These are phyloP conservation scores for Holcopasites calliopsidis DNA, from an alignment of 1,140 invertebrate genomes.

Conservation along the genomic window DNA sequence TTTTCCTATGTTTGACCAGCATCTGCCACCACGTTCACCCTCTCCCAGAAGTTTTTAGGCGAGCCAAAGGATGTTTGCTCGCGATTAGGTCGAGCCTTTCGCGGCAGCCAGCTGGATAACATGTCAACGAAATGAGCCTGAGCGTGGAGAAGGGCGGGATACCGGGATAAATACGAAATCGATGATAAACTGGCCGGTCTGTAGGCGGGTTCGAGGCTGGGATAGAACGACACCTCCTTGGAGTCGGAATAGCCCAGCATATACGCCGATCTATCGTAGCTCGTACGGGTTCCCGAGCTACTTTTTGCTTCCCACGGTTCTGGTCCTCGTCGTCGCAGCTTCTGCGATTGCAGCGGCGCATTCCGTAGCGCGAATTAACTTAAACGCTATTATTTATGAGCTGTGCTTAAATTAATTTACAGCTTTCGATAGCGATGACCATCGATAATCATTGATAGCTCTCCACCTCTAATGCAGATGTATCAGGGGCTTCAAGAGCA, in stretches of 20 bases:
- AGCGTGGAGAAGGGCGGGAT: constrained; percentile 59
- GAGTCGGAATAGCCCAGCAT: constrained; percentile 61
- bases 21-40: too few species aligned
- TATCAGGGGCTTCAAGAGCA: neutral
- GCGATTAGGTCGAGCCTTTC: constrained; percentile 23
- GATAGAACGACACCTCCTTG: constrained; percentile 69
- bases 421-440: too few species aligned
- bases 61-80: neutral
- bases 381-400: constrained; percentile 3
- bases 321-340: constrained; percentile 54
- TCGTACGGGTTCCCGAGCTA: constrained; percentile 65
- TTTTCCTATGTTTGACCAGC: too few species aligned
- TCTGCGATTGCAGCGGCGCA: constrained; percentile 44
- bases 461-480: too few species aligned
- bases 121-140: constrained; percentile 62
- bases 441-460: too few species aligned
- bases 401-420: too few species aligned
- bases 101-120: constrained; percentile 42
- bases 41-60: too few species aligned
- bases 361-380: constrained; percentile 51
- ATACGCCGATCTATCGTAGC: constrained; percentile 62
- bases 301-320: constrained; percentile 68
- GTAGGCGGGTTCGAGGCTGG: constrained; percentile 55
- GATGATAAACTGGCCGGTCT: constrained; percentile 59
- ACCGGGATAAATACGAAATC: constrained; percentile 64